Conservation (phyloP, 37 sponge, comb jelly and placozoan genomes). For the Lycopodina hypogea region DNA sequence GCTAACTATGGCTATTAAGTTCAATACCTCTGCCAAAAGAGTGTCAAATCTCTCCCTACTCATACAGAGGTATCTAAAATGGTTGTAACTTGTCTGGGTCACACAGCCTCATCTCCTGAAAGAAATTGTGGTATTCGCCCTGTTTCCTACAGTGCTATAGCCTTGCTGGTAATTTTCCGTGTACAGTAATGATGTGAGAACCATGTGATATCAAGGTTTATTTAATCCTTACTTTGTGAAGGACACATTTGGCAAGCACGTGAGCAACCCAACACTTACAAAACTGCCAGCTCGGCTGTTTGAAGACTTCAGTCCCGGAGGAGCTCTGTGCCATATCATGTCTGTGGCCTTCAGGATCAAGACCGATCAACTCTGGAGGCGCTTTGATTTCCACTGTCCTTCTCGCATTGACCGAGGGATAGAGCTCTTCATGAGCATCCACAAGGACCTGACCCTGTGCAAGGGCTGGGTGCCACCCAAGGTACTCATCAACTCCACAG, state of each 20-base stretch:
- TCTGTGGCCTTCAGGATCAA: conserved; percentile 79
- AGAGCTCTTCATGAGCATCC: conserved; percentile 76
- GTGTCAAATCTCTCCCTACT: too few relatives aligned
- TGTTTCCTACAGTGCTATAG: too few relatives aligned
- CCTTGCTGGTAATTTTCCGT: too few relatives aligned
- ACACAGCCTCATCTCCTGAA: too few relatives aligned
- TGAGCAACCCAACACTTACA: conserved; percentile 80
- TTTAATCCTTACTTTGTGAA: neutral
- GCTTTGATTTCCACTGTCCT: conserved; percentile 84
- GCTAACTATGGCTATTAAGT: too few relatives aligned
- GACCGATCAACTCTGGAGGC: conserved; percentile 84
- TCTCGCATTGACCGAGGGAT: conserved; percentile 79
- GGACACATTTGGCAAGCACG: conserved; percentile 81
- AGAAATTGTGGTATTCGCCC: too few relatives aligned
- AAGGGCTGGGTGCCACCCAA: conserved; percentile 68
- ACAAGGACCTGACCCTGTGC: conserved; percentile 44
- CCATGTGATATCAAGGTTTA: too few relatives aligned
- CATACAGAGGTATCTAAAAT: too few relatives aligned
- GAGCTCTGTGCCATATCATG: conserved; percentile 85
- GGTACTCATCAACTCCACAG: conserved; percentile 44
- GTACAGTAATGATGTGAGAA: too few relatives aligned
- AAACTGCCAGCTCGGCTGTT: conserved; percentile 80
- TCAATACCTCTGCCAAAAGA: too few relatives aligned
- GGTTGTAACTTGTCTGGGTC: too few relatives aligned
- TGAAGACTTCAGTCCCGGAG: conserved; percentile 72